These are phyloP conservation scores for Amblyornis subalaris DNA, from an alignment of 2,113 vertebrate species.

Conservation along the genomic window DNA sequence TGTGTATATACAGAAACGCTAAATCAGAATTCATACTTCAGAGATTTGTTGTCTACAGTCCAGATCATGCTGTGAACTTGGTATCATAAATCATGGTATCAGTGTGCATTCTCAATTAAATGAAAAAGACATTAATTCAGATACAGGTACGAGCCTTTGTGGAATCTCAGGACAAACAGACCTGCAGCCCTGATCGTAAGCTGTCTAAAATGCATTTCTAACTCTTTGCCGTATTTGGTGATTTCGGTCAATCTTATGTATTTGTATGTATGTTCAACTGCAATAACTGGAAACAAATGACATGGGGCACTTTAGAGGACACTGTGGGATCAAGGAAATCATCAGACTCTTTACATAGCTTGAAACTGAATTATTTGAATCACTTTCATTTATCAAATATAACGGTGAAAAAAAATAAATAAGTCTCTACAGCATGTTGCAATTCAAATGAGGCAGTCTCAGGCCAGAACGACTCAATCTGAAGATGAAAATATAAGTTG, in stretches of 20 bases:
- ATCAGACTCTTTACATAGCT: not conserved
- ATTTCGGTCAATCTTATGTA: not conserved
- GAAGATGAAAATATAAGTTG: not conserved
- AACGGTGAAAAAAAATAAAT: not conserved
- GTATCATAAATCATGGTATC: not conserved
- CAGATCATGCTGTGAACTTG: not conserved
- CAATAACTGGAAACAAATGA: not conserved
- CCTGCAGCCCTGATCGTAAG: not conserved
- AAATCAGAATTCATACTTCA: not conserved
- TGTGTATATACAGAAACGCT: not conserved
- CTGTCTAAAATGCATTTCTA: not conserved
- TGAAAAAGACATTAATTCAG: not conserved
- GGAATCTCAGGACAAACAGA: not conserved
- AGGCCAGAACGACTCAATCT: not conserved
- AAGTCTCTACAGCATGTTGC: not conserved
- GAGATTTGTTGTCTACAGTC: not conserved
- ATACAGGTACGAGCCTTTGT: not conserved
- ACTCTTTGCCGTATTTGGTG: not conserved
- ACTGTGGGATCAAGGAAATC: not conserved
- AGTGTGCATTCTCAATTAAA: not conserved
- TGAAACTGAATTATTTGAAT: not conserved
- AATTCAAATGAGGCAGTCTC: not conserved
- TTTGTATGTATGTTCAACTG: not conserved
- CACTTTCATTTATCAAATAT: not conserved
- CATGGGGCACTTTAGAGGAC: not conserved